phyloP scores from a whole-genome alignment of 2,797 vertebrate genomes.

The Synanceia verrucosa region DNA sequence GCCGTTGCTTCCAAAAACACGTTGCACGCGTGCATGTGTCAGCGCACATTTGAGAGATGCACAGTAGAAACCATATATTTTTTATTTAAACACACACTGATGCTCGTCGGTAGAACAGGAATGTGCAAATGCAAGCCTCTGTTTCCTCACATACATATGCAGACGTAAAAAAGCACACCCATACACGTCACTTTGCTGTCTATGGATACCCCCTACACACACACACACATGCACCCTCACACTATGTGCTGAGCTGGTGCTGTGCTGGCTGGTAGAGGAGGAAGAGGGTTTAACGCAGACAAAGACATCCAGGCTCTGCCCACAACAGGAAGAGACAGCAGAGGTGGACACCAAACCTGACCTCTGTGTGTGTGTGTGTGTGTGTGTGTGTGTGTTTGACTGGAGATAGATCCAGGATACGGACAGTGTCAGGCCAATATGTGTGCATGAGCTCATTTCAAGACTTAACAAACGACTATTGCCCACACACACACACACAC shows the following conservation, averaged over 20 bases:
- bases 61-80: not conserved
- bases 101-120: constrained; percentile 28
- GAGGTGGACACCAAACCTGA: constrained; percentile 68
- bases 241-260: constrained; percentile 70
- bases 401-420: constrained; percentile 12
- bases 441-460: constrained; percentile 56
- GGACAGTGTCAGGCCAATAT: constrained; percentile 41
- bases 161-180: constrained; percentile 22
- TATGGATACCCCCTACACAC: not conserved
- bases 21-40: not conserved
- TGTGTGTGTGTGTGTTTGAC: constrained; percentile 20
- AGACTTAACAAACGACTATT: constrained; percentile 21
- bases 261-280: constrained; percentile 51
- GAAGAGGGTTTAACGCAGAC: constrained; percentile 76
- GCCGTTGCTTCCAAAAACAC: not conserved
- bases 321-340: constrained; percentile 77
- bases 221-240: not conserved
- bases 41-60: not conserved
- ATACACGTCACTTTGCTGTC: too few relatives aligned
- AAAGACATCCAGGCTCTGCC: constrained; percentile 76
- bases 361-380: constrained; percentile 31
- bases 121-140: constrained; percentile 18
- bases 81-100: constrained; percentile 40
- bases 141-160: constrained; percentile 7
- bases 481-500: not conserved